Evolutionary conservation across 2,113 vertebrate species (phyloP), one percentile per base, ranked within the genome.

Genomic region (Mus pahari): DNA sequence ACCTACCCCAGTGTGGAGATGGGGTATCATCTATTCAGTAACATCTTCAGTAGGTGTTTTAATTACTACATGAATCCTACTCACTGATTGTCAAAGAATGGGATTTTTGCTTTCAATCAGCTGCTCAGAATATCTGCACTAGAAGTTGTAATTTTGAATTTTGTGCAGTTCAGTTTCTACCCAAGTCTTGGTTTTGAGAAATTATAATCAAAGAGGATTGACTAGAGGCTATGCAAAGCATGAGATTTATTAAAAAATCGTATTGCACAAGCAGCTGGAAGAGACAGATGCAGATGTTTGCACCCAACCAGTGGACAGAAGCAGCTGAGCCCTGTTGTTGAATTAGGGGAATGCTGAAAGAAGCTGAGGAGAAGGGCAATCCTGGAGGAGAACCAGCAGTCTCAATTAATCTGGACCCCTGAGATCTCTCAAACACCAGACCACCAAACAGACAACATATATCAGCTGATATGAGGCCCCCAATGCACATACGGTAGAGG

Each of bases 181-280:
- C 58, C 77, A 73, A 97, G 71, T 78, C 36, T 89, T 90, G 45
- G 28, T 77, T 92, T 91, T 86, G 64, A 90, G 71, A 95, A 95
- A 94, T 89, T 92, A 55, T 78, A 90, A 88, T 96, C 60, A 90
- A 90, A 33, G 28, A 92, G 10, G 24, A 82, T 92, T 94, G 64
- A 92, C n/a, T 58, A n/a, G 93, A 89, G 58, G 3, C 45, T 83
- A 58, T 7, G 20, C 39, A 91, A 58, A 53, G 26, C 39, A 75
- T 86, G 55, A 71, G 88, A 73, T 55, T 17, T 79, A 48, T 78
- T 55, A n/a, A 94, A 90, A 31, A 79, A 45, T 39, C n/a, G 7
- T 48, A 48, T 48, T 48, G 48, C 48, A 48, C 48, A 48, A 48
- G 48, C 48, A 48, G 48, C 48, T 48, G 48, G 7, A 48, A 48